phyloP scores from a whole-genome alignment of 2,888 invertebrate species.

The Micoletzkya japonica region DNA sequence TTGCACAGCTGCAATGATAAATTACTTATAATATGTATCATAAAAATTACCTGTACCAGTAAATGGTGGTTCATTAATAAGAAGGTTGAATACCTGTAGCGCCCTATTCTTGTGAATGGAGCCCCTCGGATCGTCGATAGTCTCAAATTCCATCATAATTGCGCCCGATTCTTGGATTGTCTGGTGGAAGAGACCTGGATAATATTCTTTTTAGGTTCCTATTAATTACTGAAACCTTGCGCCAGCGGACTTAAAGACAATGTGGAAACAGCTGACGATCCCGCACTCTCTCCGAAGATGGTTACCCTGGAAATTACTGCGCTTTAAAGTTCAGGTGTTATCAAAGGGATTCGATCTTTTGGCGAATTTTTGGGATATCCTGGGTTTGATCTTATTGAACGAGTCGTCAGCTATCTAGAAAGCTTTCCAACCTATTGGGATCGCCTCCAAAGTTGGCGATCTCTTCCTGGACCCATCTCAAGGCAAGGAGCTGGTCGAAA shows the following conservation, averaged over 20 bases:
- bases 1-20: no score
- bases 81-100: background rate
- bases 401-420: background rate
- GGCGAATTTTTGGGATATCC: background rate
- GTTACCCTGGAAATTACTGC: background rate
- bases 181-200: conserved; percentile 20
- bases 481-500: conserved; percentile 16
- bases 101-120: conserved; percentile 11
- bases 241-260: conserved; percentile 13
- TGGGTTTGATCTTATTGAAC: background rate
- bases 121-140: background rate
- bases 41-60: no score
- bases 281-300: conserved; percentile 9
- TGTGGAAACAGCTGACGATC: background rate
- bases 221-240: background rate
- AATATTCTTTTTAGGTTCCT: background rate
- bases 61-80: no score
- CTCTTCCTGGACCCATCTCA: conserved; percentile 11
- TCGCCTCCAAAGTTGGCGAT: conserved; percentile 12
- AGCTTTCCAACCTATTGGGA: background rate
- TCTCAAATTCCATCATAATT: background rate
- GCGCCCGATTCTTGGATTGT: conserved; percentile 8
- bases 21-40: no score
- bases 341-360: background rate
- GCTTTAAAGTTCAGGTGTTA: no score